Evolutionary conservation across 53 echinoderm and acorn worm genomes (phyloP).

Genomic region (Antedon mediterranea): DNA sequence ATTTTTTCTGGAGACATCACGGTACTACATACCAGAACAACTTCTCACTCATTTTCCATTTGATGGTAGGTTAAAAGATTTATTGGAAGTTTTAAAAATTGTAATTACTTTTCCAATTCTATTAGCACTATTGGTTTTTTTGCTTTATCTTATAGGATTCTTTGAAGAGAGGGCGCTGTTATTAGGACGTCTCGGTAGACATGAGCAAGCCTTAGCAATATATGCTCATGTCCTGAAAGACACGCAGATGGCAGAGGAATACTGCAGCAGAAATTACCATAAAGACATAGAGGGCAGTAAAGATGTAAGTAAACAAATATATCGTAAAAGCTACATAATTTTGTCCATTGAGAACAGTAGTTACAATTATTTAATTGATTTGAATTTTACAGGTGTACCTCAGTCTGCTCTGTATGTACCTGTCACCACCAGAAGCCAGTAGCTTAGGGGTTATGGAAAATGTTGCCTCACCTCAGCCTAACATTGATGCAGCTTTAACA

Average conservation of each 20-base stretch:
- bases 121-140: too few relatives aligned
- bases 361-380: not conserved
- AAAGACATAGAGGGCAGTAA: slow-evolving; percentile 37
- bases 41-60: slow-evolving; percentile 82
- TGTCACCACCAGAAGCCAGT: slow-evolving; percentile 74
- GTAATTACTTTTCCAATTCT: too few relatives aligned
- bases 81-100: too few relatives aligned
- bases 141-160: slow-evolving; percentile 38
- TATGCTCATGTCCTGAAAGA: slow-evolving; percentile 89
- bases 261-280: slow-evolving; percentile 36
- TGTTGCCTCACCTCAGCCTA: slow-evolving; percentile 49
- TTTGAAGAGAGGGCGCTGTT: slow-evolving; percentile 85
- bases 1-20: slow-evolving; percentile 70
- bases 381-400: slow-evolving; percentile 53
- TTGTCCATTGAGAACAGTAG: not conserved
- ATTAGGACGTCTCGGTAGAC: slow-evolving; percentile 63
- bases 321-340: not conserved
- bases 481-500: slow-evolving; percentile 66
- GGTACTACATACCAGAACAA: slow-evolving; percentile 55
- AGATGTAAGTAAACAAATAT: slow-evolving; percentile 28
- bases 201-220: slow-evolving; percentile 88
- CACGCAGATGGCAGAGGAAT: slow-evolving; percentile 71
- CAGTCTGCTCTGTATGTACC: slow-evolving; percentile 71
- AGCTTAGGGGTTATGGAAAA: slow-evolving; percentile 58
- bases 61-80: slow-evolving; percentile 36